Evolutionary conservation across 2,797 vertebrate species (phyloP).

Genomic region (Lycodopsis pacificus): DNA sequence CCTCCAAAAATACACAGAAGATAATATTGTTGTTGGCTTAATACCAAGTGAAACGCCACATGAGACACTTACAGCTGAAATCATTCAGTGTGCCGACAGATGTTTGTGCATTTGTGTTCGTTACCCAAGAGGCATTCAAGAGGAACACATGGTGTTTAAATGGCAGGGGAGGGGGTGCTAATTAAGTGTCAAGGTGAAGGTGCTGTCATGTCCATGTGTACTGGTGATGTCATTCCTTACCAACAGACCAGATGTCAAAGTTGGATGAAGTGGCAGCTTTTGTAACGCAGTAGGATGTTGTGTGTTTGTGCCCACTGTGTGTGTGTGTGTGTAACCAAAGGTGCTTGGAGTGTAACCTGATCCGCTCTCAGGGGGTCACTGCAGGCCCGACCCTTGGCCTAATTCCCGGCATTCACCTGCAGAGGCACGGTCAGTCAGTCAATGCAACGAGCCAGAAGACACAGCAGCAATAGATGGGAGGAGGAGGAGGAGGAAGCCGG

Average conservation of each 20-base stretch:
- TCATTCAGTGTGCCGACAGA: neutral
- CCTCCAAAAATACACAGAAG: neutral
- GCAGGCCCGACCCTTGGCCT: conserved; percentile 72
- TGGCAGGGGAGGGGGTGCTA: neutral
- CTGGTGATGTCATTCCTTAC: conserved; percentile 18
- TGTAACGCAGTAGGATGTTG: conserved; percentile 25
- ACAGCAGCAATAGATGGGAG: conserved; percentile 28
- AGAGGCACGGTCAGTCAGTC: conserved; percentile 68
- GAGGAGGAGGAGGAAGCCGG: conserved; percentile 3
- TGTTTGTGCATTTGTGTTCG: conserved; percentile 3
- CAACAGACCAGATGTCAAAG: conserved; percentile 32
- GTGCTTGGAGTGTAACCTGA: conserved; percentile 55
- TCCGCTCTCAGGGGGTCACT: conserved; percentile 58
- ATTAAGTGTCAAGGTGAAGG: neutral
- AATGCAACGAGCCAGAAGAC: conserved; percentile 27
- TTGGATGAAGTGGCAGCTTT: conserved; percentile 8
- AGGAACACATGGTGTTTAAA: neutral
- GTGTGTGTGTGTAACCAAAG: conserved; percentile 50
- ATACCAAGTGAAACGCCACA: neutral
- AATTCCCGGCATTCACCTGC: conserved; percentile 81
- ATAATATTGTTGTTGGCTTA: neutral
- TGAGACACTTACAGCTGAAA: neutral
- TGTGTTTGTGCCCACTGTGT: neutral
- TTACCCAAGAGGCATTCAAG: neutral
- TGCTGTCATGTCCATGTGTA: conserved; percentile 4